phyloP scores from a whole-genome alignment of 2,113 vertebrate genomes.

The Phalacrocorax pelagicus region DNA sequence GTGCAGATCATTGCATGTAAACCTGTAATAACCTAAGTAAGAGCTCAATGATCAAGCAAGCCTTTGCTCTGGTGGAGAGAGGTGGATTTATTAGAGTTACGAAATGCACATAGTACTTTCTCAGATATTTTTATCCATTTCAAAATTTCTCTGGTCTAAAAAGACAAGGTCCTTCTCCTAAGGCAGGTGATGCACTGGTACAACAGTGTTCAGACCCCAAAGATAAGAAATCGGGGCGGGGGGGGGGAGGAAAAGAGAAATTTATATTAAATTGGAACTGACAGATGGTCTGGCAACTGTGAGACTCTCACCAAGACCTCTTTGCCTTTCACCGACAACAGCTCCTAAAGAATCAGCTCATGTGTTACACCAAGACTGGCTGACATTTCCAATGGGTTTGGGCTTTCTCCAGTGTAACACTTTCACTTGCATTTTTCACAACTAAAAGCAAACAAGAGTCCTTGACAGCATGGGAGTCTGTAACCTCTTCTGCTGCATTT shows the following conservation, averaged over 20 bases:
- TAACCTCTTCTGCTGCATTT: neutral
- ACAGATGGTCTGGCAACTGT: constrained; percentile 4
- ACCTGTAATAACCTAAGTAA: neutral
- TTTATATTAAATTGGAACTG: neutral
- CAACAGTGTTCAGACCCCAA: neutral
- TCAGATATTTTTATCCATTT: neutral
- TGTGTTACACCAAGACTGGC: neutral
- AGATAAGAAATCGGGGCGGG: neutral
- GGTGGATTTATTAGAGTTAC: neutral
- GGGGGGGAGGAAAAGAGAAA: neutral
- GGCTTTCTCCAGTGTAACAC: neutral
- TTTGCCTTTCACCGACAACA: neutral
- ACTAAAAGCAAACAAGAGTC: neutral
- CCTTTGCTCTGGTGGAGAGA: neutral
- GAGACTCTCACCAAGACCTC: neutral
- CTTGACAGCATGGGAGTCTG: neutral
- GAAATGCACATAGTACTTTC: neutral
- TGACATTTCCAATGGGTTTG: neutral
- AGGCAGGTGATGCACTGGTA: neutral
- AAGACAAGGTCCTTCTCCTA: neutral
- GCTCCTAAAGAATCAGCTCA: neutral
- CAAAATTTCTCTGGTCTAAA: neutral
- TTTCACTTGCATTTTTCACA: neutral
- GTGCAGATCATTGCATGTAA: neutral
- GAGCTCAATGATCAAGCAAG: neutral